These are phyloP conservation scores for Leuciscus idus DNA, from an alignment of 2,113 vertebrate genomes.

Conservation along the genomic window DNA sequence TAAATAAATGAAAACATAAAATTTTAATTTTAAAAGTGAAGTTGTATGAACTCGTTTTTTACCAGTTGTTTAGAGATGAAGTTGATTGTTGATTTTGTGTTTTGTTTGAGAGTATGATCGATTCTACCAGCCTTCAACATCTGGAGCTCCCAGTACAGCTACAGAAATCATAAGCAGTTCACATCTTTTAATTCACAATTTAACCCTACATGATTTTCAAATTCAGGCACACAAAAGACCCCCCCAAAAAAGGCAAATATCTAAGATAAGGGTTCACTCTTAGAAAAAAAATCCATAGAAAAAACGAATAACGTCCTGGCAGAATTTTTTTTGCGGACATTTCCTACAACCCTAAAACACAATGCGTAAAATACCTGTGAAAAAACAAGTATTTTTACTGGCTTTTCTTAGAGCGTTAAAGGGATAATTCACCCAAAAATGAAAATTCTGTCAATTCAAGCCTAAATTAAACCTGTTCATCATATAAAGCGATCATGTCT, in stretches of 20 bases:
- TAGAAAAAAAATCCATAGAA: too few relatives aligned
- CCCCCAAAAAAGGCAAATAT: background rate
- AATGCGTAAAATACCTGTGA: too few relatives aligned
- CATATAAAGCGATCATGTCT: too few relatives aligned
- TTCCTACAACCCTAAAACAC: too few relatives aligned
- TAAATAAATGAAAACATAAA: background rate
- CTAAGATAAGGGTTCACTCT: background rate
- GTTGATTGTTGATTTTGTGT: conserved; percentile 18
- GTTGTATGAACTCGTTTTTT: background rate
- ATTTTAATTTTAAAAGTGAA: too few relatives aligned
- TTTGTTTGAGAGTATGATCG: background rate
- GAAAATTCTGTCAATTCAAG: too few relatives aligned
- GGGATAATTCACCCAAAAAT: too few relatives aligned
- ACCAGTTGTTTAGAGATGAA: background rate
- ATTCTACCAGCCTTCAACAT: conserved; percentile 64
- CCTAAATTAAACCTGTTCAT: too few relatives aligned
- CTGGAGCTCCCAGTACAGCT: conserved; percentile 76
- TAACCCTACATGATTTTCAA: background rate
- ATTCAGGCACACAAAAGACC: background rate
- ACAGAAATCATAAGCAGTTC: background rate
- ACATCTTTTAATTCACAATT: background rate
- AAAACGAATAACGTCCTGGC: background rate
- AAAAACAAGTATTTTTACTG: too few relatives aligned
- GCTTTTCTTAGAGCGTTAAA: too few relatives aligned
- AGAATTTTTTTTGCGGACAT: background rate